Percentiles rank a stretch among this genome's conserved stretches.
Evolutionary conservation across 2,888 invertebrate species (phyloP).

Genomic region (Anthophora plumipes): DNA sequence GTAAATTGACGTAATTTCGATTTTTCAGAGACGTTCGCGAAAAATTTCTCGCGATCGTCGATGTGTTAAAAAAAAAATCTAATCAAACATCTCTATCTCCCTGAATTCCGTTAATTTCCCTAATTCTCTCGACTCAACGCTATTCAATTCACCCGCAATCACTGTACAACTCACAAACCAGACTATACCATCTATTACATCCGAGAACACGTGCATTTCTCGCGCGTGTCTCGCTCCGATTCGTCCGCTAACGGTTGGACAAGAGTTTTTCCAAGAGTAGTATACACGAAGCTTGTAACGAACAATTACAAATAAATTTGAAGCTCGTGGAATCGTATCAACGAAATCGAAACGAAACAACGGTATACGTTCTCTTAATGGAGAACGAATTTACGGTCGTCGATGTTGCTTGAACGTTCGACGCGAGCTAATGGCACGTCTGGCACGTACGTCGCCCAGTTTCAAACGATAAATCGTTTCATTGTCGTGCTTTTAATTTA

Average conservation of each 20-base stretch:
- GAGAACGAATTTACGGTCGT: conserved; percentile 35
- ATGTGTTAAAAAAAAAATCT: too few species aligned
- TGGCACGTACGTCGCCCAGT: conserved; percentile 42
- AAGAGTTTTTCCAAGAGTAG: conserved; percentile 35
- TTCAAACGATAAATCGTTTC: conserved; percentile 51
- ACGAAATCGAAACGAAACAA: not conserved
- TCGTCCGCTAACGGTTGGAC: conserved; percentile 62
- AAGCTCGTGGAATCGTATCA: not conserved
- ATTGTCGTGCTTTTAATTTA: conserved; percentile 51
- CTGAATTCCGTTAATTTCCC: too few species aligned
- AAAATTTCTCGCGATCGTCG: too few species aligned
- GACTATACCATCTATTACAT: not conserved
- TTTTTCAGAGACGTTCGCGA: too few species aligned
- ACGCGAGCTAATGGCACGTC: conserved; percentile 37
- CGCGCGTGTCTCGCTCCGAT: conserved; percentile 64
- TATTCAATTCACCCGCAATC: not conserved
- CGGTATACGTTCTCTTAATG: conserved; percentile 14
- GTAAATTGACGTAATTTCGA: too few species aligned
- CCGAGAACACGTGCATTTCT: not conserved
- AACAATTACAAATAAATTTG: conserved; percentile 36
- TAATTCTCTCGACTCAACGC: not conserved
- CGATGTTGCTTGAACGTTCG: conserved; percentile 29
- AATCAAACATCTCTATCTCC: not conserved
- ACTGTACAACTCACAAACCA: not conserved
- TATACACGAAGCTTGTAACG: conserved; percentile 6